Evolutionary conservation across 2,113 vertebrate species (phyloP).

Genomic region (Entomyzon cyanotis): DNA sequence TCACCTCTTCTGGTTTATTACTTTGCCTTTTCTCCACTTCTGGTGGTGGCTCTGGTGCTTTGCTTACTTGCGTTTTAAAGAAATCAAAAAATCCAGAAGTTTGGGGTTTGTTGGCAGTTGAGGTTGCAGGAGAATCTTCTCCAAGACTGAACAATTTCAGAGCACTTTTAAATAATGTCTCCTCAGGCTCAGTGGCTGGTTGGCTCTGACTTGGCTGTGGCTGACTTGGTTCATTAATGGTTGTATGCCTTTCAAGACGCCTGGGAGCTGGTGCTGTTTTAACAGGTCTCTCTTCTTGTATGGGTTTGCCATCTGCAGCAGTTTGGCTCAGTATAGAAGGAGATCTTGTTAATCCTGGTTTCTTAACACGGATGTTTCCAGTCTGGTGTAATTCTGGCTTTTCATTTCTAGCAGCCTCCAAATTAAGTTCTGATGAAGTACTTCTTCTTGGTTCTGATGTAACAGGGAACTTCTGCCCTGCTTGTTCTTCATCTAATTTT

Average conservation of each 20-base stretch:
- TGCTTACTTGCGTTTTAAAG: conserved; percentile 83
- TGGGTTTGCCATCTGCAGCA: background rate
- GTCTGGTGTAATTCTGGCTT: conserved; percentile 9
- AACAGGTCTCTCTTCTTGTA: background rate
- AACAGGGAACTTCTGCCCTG: background rate
- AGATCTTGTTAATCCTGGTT: conserved; percentile 41
- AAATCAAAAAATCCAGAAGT: conserved; percentile 81
- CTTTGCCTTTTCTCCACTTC: conserved; percentile 35
- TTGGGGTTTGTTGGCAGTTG: conserved; percentile 73
- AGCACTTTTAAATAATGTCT: conserved; percentile 70
- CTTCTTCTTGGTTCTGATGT: background rate
- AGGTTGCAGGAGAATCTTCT: conserved; percentile 62
- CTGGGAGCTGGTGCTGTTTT: conserved; percentile 1
- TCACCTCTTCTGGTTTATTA: conserved; percentile 61
- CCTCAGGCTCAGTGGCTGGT: conserved; percentile 50
- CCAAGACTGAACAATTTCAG: conserved; percentile 66
- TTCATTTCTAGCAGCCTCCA: conserved; percentile 67
- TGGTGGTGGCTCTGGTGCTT: conserved; percentile 55
- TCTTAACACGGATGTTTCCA: conserved; percentile 23
- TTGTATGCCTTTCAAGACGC: background rate
- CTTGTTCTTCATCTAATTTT: background rate
- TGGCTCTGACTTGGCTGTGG: conserved; percentile 57
- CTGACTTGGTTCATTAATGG: conserved; percentile 17
- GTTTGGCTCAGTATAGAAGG: conserved; percentile 18
- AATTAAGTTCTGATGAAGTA: conserved; percentile 55